Base-by-base conservation (phyloP, 2,797 vertebrate species). In the Champsocephalus gunnari region DNA sequence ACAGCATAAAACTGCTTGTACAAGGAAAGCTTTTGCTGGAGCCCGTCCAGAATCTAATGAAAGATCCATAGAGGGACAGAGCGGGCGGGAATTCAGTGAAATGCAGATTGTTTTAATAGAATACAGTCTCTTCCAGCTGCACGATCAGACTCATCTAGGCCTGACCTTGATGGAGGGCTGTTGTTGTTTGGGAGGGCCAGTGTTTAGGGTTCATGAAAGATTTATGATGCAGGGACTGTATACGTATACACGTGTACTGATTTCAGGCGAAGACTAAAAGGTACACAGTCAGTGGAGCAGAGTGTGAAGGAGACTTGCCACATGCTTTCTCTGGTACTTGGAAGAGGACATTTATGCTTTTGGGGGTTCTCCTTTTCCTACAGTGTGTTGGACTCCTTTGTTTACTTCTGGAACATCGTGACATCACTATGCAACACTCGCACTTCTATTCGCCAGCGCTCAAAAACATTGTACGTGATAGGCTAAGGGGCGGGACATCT, bases 21-120 rank as follows among this genome's bases (percentile, higher is more conserved):
- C 83, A 84, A 92, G 92, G 88, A 88, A 90, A 93, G 89, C 89
- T 88, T 73, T 62, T 83, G 85, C 91, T 95, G 94, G 94, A 95
- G 77, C 77, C 45, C 56, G 12, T 94, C 94, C 95, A 95, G 90
- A 62, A 79, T 85, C 86, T 94, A 93, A 94, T 94, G 92, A 95
- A 93, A 93, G 91, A 92, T 93, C 91, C 89, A 90, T 90, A 92
- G 80, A 88, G 88, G 85, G 80, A 82, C 61, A 3, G 75, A 72
- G 87, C 78, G 34, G 81, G 84, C 38, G 75, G 82, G 85, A 82
- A 58, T 77, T 89, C 81, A 66, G 89, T 86, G 71, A 92, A 89
- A 94, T 93, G 91, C 91, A 94, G 92, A 94, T 94, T 90, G 91
- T 93, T 94, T 92, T 92, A 93, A 92, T 91, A 91, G 84, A 92